Conservation (phyloP, 2,888 invertebrate species). For the Netelia melanura region DNA sequence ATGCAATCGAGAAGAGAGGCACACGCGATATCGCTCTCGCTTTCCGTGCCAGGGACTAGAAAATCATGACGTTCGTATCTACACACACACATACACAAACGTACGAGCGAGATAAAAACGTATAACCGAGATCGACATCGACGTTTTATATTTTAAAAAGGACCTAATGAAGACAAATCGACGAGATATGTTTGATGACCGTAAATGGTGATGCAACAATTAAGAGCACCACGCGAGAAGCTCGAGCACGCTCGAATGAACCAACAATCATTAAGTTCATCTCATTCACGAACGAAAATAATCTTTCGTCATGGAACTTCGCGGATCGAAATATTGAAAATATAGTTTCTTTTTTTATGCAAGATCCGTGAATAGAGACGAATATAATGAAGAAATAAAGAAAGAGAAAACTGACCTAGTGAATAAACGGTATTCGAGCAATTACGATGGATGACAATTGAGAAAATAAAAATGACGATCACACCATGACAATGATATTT, state of each 20-base stretch:
- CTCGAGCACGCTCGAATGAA: not conserved
- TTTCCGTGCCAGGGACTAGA: constrained; percentile 15
- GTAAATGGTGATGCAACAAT: constrained; percentile 35
- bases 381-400: not conserved
- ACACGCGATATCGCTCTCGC: constrained; percentile 37
- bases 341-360: not conserved
- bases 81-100: not conserved
- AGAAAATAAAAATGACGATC: constrained; percentile 14
- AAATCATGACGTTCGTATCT: constrained; percentile 23
- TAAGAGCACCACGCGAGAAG: constrained; percentile 12
- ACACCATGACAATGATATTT: not conserved
- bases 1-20: constrained; percentile 4
- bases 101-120: not conserved
- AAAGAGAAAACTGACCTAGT: constrained; percentile 11
- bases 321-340: not conserved
- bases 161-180: constrained; percentile 44
- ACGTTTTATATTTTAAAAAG: not conserved
- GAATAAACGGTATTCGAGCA: constrained; percentile 1
- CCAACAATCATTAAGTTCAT: not conserved
- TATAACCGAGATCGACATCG: not conserved
- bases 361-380: not conserved
- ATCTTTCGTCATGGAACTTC: constrained; percentile 9
- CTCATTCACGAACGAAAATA: not conserved
- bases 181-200: constrained; percentile 10
- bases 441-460: constrained; percentile 28